Evolutionary conservation across 2,888 invertebrate species (phyloP).

Genomic region (Phyllotreta striolata): DNA sequence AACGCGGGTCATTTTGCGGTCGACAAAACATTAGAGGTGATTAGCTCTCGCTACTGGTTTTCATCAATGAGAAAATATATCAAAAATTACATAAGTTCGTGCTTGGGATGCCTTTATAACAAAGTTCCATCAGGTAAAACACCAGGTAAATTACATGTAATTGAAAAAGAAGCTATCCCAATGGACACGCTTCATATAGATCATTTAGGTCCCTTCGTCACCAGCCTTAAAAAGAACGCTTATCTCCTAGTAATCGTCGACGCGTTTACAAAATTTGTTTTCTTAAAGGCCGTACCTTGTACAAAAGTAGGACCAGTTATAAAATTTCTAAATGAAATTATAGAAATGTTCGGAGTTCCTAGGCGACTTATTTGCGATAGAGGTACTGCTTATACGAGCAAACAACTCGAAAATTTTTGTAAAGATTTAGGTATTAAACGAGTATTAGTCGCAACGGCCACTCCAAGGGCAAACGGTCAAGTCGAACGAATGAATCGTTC

Average conservation of each 20-base stretch:
- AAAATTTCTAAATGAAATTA: slow-evolving; percentile 36
- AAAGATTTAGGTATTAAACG: slow-evolving; percentile 22
- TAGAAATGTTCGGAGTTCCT: slow-evolving; percentile 40
- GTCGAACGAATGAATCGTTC: slow-evolving; percentile 44
- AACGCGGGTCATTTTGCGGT: slow-evolving; percentile 49
- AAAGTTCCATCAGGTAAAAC: slow-evolving; percentile 47
- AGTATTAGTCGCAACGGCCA: too few relatives aligned
- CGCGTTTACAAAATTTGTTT: slow-evolving; percentile 53
- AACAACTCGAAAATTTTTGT: slow-evolving; percentile 39
- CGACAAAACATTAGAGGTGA: slow-evolving; percentile 43
- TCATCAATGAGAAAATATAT: slow-evolving; percentile 43
- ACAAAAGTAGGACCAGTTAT: slow-evolving; percentile 39
- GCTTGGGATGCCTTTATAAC: slow-evolving; percentile 51
- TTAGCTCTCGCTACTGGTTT: slow-evolving; percentile 50
- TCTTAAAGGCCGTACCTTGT: slow-evolving; percentile 43
- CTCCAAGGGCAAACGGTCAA: slow-evolving; percentile 49
- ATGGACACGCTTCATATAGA: slow-evolving; percentile 49
- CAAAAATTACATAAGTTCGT: slow-evolving; percentile 49
- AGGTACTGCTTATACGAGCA: slow-evolving; percentile 43
- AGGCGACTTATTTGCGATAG: slow-evolving; percentile 39
- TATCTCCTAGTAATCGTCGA: slow-evolving; percentile 51
- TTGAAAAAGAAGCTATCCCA: slow-evolving; percentile 42
- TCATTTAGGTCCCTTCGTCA: slow-evolving; percentile 46
- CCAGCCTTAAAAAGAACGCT: slow-evolving; percentile 39
- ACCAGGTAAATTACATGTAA: slow-evolving; percentile 35